phyloP scores from a whole-genome alignment of 2,113 vertebrate species.

The Lophotis ruficrista region DNA sequence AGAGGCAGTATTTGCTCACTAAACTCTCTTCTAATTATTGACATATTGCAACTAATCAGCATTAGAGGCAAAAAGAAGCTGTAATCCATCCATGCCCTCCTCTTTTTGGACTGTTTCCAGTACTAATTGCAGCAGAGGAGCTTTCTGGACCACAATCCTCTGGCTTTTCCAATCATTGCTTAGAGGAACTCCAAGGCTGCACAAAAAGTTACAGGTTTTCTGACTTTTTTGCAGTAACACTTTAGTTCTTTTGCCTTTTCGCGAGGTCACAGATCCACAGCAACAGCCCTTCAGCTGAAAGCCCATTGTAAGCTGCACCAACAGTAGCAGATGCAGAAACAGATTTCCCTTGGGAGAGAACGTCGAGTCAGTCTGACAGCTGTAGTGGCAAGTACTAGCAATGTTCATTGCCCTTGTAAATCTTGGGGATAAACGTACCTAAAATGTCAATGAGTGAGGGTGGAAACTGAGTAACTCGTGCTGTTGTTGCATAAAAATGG shows the following conservation, averaged over 20 bases:
- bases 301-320: not conserved
- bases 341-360: slow-evolving; percentile 38
- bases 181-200: not conserved
- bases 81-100: not conserved
- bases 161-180: not conserved
- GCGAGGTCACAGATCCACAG: not conserved
- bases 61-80: not conserved
- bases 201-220: not conserved
- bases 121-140: not conserved
- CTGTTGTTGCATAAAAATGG: not conserved
- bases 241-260: not conserved
- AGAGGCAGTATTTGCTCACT: not conserved
- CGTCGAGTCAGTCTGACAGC: not conserved
- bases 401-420: slow-evolving; percentile 22
- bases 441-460: not conserved
- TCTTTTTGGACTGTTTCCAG: not conserved
- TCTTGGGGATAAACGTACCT: slow-evolving; percentile 16
- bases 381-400: not conserved
- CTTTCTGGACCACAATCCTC: rapidly evolving
- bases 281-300: not conserved
- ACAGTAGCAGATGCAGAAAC: slow-evolving; percentile 16
- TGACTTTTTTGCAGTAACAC: not conserved
- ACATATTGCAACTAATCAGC: not conserved
- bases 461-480: not conserved
- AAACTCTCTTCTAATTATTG: not conserved